Conservation (phyloP, 2,113 vertebrate genomes). For the Myrmecobius fasciatus region DNA sequence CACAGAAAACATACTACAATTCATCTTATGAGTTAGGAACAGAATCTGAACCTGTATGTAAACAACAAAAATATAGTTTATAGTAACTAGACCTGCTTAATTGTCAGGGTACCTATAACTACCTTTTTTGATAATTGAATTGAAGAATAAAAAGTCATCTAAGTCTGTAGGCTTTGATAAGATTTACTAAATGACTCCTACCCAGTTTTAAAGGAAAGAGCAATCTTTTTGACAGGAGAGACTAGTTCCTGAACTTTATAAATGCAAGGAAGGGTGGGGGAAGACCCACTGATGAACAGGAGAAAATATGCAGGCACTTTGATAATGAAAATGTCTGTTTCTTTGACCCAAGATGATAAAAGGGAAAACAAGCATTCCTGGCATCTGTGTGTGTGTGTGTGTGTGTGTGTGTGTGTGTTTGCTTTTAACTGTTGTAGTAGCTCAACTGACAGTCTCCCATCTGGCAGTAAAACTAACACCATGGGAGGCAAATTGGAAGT, state of each 20-base stretch:
- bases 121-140: constrained; percentile 46
- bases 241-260: constrained; percentile 58
- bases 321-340: constrained; percentile 39
- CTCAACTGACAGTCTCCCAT: constrained; percentile 64
- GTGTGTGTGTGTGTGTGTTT: constrained; percentile 3
- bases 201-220: constrained; percentile 38
- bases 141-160: constrained; percentile 19
- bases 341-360: constrained; percentile 48
- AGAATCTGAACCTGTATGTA: constrained; percentile 30
- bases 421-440: constrained; percentile 13
- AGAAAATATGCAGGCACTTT: constrained; percentile 35
- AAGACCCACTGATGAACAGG: constrained; percentile 48
- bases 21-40: constrained; percentile 46
- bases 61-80: constrained; percentile 42
- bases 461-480: constrained; percentile 74
- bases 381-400: constrained; percentile 5
- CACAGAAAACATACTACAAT: constrained; percentile 22
- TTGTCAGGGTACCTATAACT: neutral
- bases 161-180: constrained; percentile 59
- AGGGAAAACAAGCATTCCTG: constrained; percentile 34
- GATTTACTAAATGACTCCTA: constrained; percentile 44
- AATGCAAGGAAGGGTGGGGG: constrained; percentile 9
- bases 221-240: constrained; percentile 4
- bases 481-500: constrained; percentile 11
- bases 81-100: constrained; percentile 36